phyloP scores from a whole-genome alignment of 2,113 vertebrate genomes.

The Penelope pileata region DNA sequence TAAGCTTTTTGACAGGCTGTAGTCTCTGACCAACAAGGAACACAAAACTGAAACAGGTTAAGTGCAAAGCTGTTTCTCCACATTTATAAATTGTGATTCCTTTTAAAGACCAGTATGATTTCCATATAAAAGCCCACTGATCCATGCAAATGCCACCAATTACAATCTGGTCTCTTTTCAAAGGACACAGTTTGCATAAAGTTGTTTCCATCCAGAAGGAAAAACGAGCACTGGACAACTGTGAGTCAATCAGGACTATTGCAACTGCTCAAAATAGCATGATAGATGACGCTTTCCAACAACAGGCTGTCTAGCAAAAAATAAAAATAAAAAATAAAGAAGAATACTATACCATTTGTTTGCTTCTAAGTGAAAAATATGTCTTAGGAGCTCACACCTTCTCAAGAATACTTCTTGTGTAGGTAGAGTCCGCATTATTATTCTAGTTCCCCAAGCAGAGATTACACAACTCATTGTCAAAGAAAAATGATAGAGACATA shows the following conservation, averaged over 20 bases:
- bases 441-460: neutral
- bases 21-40: neutral
- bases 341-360: neutral
- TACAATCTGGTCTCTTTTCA: neutral
- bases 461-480: neutral
- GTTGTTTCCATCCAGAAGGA: neutral
- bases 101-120: neutral
- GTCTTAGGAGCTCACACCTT: neutral
- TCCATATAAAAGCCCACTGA: neutral
- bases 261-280: neutral
- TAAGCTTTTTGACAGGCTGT: neutral
- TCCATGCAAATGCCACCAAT: neutral
- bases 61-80: neutral
- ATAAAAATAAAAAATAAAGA: neutral
- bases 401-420: neutral
- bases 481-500: neutral
- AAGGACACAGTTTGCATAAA: neutral
- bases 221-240: neutral
- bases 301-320: rapidly evolving
- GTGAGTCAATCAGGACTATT: neutral
- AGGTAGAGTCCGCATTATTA: neutral
- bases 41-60: neutral
- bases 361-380: neutral
- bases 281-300: neutral
- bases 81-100: neutral